Evolutionary conservation across 2,888 invertebrate species (phyloP).

Genomic region (Pollenia labialis): DNA sequence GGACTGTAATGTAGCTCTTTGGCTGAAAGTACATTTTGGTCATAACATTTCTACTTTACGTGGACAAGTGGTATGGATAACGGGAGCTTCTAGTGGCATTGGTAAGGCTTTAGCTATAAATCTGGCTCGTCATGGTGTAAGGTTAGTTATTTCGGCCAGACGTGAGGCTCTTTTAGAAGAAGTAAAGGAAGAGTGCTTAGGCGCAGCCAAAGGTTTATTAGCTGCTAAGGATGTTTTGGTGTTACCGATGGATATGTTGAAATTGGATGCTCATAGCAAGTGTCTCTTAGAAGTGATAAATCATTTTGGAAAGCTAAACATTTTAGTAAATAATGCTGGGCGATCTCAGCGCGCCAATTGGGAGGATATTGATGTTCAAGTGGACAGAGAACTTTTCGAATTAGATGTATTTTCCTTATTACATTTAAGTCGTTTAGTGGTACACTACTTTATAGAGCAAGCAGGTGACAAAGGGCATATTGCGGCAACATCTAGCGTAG

Average conservation of each 20-base stretch:
- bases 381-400: slow-evolving; percentile 90
- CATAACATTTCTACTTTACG: slow-evolving; percentile 85
- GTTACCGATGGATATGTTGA: slow-evolving; percentile 88
- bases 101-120: slow-evolving; percentile 90
- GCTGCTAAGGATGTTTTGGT: slow-evolving; percentile 87
- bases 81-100: slow-evolving; percentile 93
- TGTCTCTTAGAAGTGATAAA: slow-evolving; percentile 87
- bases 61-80: slow-evolving; percentile 92
- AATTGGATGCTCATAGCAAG: slow-evolving; percentile 86
- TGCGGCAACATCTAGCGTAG: slow-evolving; percentile 90
- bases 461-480: slow-evolving; percentile 86
- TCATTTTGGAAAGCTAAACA: slow-evolving; percentile 90
- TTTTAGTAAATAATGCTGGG: slow-evolving; percentile 93
- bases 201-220: slow-evolving; percentile 82
- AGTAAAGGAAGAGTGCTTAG: slow-evolving; percentile 88
- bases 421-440: slow-evolving; percentile 88
- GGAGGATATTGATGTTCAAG: slow-evolving; percentile 88
- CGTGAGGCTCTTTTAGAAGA: slow-evolving; percentile 86
- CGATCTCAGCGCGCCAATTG: slow-evolving; percentile 90
- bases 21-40: slow-evolving; percentile 87
- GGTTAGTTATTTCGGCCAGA: slow-evolving; percentile 88
- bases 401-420: slow-evolving; percentile 91
- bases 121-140: slow-evolving; percentile 88
- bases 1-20: slow-evolving; percentile 87
- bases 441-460: slow-evolving; percentile 86